A percentile compares a stretch with the other conserved stretches of the same genome.
Conservation (phyloP, 2,888 invertebrate species). For the Pachydiplax longipennis region DNA sequence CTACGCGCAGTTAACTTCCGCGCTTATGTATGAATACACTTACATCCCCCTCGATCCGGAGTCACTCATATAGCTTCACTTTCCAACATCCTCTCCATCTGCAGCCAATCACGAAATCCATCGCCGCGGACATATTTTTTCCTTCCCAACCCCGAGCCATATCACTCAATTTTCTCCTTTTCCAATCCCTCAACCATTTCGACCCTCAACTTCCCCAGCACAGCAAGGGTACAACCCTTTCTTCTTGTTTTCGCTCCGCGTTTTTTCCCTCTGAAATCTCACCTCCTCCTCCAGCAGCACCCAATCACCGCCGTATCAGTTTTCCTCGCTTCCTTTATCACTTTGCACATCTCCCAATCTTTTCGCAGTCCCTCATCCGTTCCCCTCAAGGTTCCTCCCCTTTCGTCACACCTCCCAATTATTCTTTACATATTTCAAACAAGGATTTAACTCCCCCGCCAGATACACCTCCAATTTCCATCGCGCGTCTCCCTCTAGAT, state of each 20-base stretch:
- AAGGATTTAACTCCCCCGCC: background rate
- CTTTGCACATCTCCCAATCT: background rate
- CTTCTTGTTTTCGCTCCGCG: background rate
- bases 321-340: background rate
- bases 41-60: background rate
- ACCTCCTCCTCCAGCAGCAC: background rate
- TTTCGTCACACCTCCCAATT: background rate
- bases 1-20: background rate
- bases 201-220: background rate
- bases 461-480: background rate
- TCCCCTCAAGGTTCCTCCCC: background rate
- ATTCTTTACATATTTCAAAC: conserved; percentile 1
- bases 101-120: background rate
- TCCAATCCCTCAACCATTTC: background rate
- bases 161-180: background rate
- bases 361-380: background rate
- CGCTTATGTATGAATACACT: background rate
- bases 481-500: background rate
- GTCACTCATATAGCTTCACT: background rate
- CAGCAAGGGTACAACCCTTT: background rate
- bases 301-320: background rate
- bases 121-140: background rate
- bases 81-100: background rate
- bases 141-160: background rate
- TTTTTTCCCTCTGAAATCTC: background rate